phyloP scores from a whole-genome alignment of 2,888 invertebrate species.

The Pinctada fucata region DNA sequence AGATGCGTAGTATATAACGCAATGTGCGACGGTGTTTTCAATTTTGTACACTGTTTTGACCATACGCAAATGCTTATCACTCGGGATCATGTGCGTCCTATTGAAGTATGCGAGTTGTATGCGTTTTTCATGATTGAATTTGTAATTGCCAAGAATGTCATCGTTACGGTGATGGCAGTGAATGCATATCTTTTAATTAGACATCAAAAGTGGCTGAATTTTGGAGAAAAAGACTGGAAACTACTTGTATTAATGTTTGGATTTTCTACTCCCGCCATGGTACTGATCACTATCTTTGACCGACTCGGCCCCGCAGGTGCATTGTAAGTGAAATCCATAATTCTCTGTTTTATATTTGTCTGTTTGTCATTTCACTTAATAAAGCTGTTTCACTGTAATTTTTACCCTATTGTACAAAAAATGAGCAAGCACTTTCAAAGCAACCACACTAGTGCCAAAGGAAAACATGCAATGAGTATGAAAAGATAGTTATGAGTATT shows the following conservation, averaged over 20 bases:
- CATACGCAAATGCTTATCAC: constrained; percentile 1
- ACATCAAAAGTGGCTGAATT: constrained; percentile 1
- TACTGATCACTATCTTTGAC: background rate
- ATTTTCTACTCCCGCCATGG: background rate
- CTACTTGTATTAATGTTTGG: background rate
- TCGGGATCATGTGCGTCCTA: constrained; percentile 11
- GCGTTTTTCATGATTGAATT: constrained; percentile 9
- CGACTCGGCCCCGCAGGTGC: constrained; percentile 8
- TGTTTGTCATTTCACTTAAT: too few relatives aligned
- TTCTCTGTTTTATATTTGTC: too few relatives aligned
- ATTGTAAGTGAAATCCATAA: background rate
- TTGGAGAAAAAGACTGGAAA: constrained; percentile 8
- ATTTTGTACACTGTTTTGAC: constrained; percentile 14
- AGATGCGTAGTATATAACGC: constrained; percentile 11
- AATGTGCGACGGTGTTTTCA: constrained; percentile 2
- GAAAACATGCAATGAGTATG: too few relatives aligned
- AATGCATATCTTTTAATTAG: constrained; percentile 13
- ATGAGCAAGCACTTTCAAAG: too few relatives aligned
- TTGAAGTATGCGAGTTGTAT: constrained; percentile 11
- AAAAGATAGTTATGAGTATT: too few relatives aligned
- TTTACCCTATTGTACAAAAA: too few relatives aligned
- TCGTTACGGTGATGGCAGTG: background rate
- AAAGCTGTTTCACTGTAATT: too few relatives aligned
- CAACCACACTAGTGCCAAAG: too few relatives aligned
- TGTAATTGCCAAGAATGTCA: background rate